Evolutionary conservation across 2,888 invertebrate species (phyloP), one percentile per base, ranked within the genome.

Genomic region (Agriopis leucophaearia): DNA sequence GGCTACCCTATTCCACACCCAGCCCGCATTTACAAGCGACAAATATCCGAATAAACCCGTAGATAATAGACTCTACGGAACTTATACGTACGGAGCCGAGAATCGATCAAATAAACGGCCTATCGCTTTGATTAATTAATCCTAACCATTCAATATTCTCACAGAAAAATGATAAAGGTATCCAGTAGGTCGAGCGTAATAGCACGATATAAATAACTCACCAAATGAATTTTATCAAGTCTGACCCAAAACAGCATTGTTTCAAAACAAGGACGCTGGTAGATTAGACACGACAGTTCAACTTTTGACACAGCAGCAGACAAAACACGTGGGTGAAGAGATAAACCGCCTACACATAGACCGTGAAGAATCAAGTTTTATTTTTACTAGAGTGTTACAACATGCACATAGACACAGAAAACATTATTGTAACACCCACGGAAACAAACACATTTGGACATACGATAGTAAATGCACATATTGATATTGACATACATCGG

Each of bases 11-110:
- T 68, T 64, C 63, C 65, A 58, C 65, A 69, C 69, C 76, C 74
- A 79, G 66, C 75, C 79, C 77, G 80, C 78, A 80, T 78, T 79
- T 78, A 78, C 76, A 75, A 75, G 79, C 77, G 81, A 85, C 82
- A 81, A 81, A 81, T 81, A 81, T 79, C 76, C 79, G 63, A 80
- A 78, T 77, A 78, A 74, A 63, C 70, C 60, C 50, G 56, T 63
- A 69, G 66, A 72, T 69, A 71, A 72, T 71, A 74, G 57, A 57
- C 66, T 55, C 62, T 50, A 54, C 44, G 55, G 57, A 74, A 65
- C 63, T n/a, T 51, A 70, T 64, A 54, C 70, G 60, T 60, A 57
- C 35, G 42, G 38, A 42, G 35, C 58, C 42, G 62, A 59, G 48
- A 58, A 16, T 51, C 64, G 64, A 64, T 64, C 68, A 71, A 70